Evolutionary conservation across 2,888 invertebrate genomes (phyloP), one percentile per base, ranked within the genome.

Genomic region (Temnothorax rugatulus): DNA sequence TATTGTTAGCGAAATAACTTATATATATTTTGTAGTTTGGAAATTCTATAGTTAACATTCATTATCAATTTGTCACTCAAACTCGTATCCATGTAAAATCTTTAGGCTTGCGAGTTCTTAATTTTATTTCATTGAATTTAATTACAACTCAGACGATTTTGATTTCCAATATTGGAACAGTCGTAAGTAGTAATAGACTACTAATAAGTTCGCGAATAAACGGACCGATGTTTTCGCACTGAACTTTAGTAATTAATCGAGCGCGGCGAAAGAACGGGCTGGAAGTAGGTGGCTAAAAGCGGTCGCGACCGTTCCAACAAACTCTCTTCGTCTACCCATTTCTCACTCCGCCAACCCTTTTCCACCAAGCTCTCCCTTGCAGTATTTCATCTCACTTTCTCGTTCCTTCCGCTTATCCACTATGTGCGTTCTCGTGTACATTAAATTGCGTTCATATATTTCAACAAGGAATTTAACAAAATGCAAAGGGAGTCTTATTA

Each of bases 191-290:
- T 68, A 68, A 68, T 68, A 50, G 52, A 52, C 76, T 50, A 44
- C 76, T 54, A 77, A 81, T 73, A 81, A 52, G 63, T 82, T 82
- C 41, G 52, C 52, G 76, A 63, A 76, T 68, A 68, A 64, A 50
- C 77, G 50, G 29, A 13, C 41, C 77, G 47, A 81, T 81, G 73
- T 81, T 71, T 81, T 81, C 79, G 73, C 38, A 38, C 59, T 71
- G 79, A 81, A 81, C 79, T 81, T 71, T 71, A 44, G 79, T 47
- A 71, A 81, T 81, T 81, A 81, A 81, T 81, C 79, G 79, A 81
- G 79, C 79, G 79, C 73, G 73, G 73, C 57, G 57, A 71, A 79
- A 79, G 79, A 79, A 71, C 79, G 34, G 59, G 71, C 11, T 47
- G 59, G 59, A 38, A 71, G 47, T 71, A 79, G 79, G 44, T 57